Percentiles rank a stretch among this genome's conserved stretches.
These are phyloP conservation scores for Hystrix cristata DNA, from an alignment of 2,113 vertebrate species.

Conservation along the genomic window DNA sequence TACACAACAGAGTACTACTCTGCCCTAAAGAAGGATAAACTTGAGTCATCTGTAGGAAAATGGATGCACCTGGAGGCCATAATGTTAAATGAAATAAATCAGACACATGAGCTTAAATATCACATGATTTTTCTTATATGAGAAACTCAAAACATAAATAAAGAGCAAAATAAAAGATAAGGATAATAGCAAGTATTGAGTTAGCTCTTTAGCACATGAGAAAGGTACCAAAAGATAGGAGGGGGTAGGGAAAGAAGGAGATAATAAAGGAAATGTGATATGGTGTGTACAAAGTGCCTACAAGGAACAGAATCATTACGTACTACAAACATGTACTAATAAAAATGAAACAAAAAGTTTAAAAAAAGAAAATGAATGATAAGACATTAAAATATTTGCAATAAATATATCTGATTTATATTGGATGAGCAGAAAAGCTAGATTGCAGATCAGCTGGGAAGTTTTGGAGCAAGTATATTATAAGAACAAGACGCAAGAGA, in stretches of 20 bases:
- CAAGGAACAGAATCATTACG: not conserved
- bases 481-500: not conserved
- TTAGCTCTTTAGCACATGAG: not conserved
- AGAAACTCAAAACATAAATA: not conserved
- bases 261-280: not conserved
- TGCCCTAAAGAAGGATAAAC: too few species aligned
- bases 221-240: not conserved
- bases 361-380: not conserved
- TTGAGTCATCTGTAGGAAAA: not conserved
- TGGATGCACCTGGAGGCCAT: not conserved
- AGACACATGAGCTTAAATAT: not conserved
- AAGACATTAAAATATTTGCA: not conserved
- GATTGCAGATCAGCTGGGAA: not conserved
- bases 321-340: not conserved
- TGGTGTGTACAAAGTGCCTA: not conserved
- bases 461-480: not conserved
- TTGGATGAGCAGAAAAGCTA: conserved; percentile 5
- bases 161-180: not conserved
- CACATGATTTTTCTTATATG: not conserved
- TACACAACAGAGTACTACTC: too few species aligned
- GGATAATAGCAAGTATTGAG: not conserved
- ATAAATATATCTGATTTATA: not conserved
- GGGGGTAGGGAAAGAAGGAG: not conserved
- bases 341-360: not conserved
- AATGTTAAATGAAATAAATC: not conserved